Conservation (phyloP, 2,797 vertebrate species). For the Semotilus atromaculatus region DNA sequence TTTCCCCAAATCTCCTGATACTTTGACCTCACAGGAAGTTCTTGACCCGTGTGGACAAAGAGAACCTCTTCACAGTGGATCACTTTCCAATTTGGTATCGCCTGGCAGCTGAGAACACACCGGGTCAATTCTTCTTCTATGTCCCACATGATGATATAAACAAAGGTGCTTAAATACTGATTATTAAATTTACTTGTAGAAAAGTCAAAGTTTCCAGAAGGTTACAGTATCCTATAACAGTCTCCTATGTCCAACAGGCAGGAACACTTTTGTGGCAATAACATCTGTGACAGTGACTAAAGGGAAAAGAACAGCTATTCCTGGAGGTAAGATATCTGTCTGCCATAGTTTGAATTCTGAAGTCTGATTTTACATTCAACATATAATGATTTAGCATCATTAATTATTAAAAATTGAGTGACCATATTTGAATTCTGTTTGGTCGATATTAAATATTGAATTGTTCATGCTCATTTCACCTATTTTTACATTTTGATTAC, state of each 20-base stretch:
- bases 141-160: conserved; percentile 74
- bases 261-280: conserved; percentile 79
- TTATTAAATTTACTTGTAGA: not conserved
- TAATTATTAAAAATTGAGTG: not conserved
- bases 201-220: not conserved
- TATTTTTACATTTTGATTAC: not conserved
- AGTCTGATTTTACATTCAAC: not conserved
- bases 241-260: conserved; percentile 66
- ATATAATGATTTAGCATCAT: not conserved
- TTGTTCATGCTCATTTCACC: not conserved
- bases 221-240: too few species aligned
- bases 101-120: conserved; percentile 85
- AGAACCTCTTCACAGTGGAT: conserved; percentile 90
- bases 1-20: not conserved
- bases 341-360: not conserved
- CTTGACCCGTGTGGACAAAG: conserved; percentile 83
- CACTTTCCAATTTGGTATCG: conserved; percentile 97
- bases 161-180: conserved; percentile 75
- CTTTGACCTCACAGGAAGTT: conserved; percentile 79
- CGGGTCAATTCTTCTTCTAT: conserved; percentile 89
- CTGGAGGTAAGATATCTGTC: conserved; percentile 77
- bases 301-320: conserved; percentile 82
- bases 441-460: not conserved
- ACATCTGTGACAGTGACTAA: conserved; percentile 85
- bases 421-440: not conserved